Base-by-base conservation (phyloP, 2,888 invertebrate species). In the Saturnia japonica region DNA sequence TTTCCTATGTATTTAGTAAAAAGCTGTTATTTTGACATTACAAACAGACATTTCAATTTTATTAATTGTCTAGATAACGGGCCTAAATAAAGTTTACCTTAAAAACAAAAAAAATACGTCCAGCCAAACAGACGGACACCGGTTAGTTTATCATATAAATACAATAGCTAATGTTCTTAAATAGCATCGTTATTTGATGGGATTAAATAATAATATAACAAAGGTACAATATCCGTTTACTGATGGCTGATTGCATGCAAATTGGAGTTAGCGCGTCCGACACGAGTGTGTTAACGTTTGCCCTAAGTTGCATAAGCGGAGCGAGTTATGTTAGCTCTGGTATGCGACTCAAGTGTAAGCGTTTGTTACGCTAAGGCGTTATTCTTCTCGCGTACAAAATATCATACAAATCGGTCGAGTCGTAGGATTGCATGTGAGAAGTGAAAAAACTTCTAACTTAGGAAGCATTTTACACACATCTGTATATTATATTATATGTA, bases 231-330 rank as follows among this genome's bases (percentile, higher is more conserved):
- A 82, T 81, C 77, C 78, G 77, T 66, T 72, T 69, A 69, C 73
- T 68, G 72, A 70, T 74, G 72, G 76, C 71, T 77, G 76, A 76
- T 78, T 75, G 75, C 72, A 77, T 77, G 76, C 76, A 78, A 78
- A 78, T 76, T 78, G 82, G 76, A 79, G 78, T 74, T 79, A 82
- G 76, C 83, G 72, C 72, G 77, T 73, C 72, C 76, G 77, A 77
- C 78, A 78, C 79, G 77, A 79, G 79, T 76, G 75, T 60, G 42
- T 67, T 28, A 54, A 68, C 11, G 69, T 11, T 8, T 67, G 80
- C 78, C 70, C 1, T 72, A 80, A 79, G 72, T 19, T 0, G 76
- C 11, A 54, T 22, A 51, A 71, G 68, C 19, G 51, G 25, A 60
- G 34, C 40, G 47, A 68, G 28, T 64, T 62, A 8, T 57, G 25